Percentiles rank a stretch among this genome's conserved stretches.
phyloP scores from a whole-genome alignment of 35 echinoderm and acorn worm genomes.

The Apostichopus californicus region DNA sequence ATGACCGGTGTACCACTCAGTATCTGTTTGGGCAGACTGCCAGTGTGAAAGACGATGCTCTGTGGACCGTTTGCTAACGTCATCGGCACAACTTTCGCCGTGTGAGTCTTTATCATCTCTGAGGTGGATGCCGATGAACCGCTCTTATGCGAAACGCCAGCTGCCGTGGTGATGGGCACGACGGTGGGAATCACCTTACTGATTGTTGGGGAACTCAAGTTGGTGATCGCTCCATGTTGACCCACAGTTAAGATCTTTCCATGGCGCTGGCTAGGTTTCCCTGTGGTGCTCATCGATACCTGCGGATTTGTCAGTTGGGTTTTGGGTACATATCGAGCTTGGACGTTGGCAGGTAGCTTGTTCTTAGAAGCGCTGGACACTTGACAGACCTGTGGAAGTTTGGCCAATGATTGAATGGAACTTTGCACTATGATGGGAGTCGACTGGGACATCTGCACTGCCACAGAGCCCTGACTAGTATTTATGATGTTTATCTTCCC shows the following conservation, averaged over 20 bases:
- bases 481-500: conserved; percentile 36
- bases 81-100: conserved; percentile 14
- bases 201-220: neutral
- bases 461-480: conserved; percentile 31
- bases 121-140: neutral
- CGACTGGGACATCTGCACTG: conserved; percentile 39
- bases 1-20: conserved; percentile 43
- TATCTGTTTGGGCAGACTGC: conserved; percentile 19
- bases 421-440: conserved; percentile 28
- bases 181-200: neutral
- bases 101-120: neutral
- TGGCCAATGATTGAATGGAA: neutral
- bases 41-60: conserved; percentile 30
- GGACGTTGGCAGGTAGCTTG: conserved; percentile 21
- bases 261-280: neutral
- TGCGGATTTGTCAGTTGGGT: neutral
- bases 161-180: neutral
- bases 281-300: neutral
- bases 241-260: conserved; percentile 48
- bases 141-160: neutral
- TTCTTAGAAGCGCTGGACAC: conserved; percentile 35
- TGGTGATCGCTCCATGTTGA: conserved; percentile 45
- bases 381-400: neutral
- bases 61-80: conserved; percentile 32
- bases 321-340: conserved; percentile 5